Conservation (phyloP, 2,888 invertebrate genomes). For the Acanthosepion lycidas region DNA sequence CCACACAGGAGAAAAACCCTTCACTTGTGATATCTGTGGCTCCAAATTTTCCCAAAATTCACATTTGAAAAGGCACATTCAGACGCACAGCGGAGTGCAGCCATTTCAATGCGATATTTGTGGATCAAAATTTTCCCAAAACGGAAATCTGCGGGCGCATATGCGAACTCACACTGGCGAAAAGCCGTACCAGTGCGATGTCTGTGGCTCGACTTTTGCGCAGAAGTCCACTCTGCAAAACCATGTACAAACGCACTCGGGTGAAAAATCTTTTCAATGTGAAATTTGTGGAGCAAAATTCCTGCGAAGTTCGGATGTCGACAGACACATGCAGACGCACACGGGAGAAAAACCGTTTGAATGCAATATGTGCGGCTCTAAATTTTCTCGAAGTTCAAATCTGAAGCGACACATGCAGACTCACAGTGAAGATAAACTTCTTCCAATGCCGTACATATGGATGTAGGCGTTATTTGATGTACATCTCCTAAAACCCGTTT, state of each 20-base stretch:
- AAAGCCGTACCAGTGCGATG: not conserved
- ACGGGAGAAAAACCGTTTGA: not conserved
- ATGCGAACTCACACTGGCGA: not conserved
- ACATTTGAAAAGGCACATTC: constrained; percentile 15
- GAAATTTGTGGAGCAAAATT: constrained; percentile 33
- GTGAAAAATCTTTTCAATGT: not conserved
- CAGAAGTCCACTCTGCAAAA: not conserved
- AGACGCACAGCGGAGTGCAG: not conserved
- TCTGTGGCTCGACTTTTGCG: not conserved
- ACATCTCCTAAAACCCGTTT: too few relatives aligned
- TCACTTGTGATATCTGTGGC: not conserved
- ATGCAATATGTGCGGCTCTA: not conserved
- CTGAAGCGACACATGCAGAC: not conserved
- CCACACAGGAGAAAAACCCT: not conserved
- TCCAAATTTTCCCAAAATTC: constrained; percentile 3
- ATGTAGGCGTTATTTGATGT: not conserved
- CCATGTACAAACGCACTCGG: not conserved
- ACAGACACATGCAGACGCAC: not conserved
- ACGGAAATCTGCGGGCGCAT: not conserved
- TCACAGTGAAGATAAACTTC: constrained; percentile 10
- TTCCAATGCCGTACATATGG: not conserved
- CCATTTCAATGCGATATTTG: not conserved
- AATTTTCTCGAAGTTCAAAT: not conserved
- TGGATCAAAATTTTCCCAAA: not conserved
- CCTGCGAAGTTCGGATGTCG: not conserved